Conservation (phyloP, 1,140 invertebrate species). For the Apis florea region DNA sequence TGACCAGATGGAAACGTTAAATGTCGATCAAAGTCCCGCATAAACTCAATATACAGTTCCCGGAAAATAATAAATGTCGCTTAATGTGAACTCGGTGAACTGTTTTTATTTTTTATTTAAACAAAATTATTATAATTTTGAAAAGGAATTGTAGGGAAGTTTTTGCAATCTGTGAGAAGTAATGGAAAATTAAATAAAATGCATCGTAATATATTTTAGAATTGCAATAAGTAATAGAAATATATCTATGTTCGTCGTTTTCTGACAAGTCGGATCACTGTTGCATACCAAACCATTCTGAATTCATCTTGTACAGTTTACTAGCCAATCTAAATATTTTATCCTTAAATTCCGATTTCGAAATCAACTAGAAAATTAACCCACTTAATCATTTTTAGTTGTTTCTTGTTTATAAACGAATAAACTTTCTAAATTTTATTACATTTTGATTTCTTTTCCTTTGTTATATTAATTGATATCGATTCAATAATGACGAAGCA, state of each 20-base stretch:
- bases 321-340: constrained; percentile 52
- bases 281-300: constrained; percentile 37
- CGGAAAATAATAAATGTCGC: constrained; percentile 5
- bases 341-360: constrained; percentile 37
- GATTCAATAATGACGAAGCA: too few relatives aligned
- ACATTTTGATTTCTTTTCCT: neutral
- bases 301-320: constrained; percentile 34
- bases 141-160: accelerated
- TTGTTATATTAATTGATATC: neutral
- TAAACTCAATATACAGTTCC: neutral
- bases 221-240: constrained; percentile 5
- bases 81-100: too few relatives aligned
- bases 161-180: too few relatives aligned
- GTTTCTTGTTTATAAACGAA: neutral
- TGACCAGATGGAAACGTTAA: constrained; percentile 38
- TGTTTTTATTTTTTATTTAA: too few relatives aligned
- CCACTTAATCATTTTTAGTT: constrained; percentile 4
- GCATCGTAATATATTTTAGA: neutral
- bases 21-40: constrained; percentile 25
- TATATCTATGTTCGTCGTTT: constrained; percentile 12
- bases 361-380: constrained; percentile 34
- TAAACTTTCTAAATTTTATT: neutral
- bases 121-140: too few relatives aligned
- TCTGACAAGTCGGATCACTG: constrained; percentile 1
- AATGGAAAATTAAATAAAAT: neutral